These are phyloP conservation scores for Porites evermanni DNA, from an alignment of 92 coral and sea anemone genomes.

Conservation along the genomic window DNA sequence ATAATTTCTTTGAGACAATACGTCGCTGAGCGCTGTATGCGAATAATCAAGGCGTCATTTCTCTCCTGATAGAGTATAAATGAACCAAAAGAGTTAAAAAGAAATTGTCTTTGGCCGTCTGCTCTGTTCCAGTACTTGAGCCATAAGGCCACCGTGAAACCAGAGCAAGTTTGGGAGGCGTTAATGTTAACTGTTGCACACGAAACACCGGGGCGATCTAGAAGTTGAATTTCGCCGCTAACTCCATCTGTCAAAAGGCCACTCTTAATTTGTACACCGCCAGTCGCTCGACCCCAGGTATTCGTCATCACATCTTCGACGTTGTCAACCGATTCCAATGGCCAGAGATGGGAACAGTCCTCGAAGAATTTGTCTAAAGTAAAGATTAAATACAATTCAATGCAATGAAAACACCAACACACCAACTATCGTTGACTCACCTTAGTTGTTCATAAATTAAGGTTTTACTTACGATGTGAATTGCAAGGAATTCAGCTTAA, in stretches of 20 bases:
- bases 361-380: constrained; percentile 7
- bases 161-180: neutral
- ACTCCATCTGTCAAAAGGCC: constrained; percentile 36
- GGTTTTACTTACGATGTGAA: no score
- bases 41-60: neutral
- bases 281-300: constrained; percentile 17
- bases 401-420: no score
- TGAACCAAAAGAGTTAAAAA: constrained; percentile 29
- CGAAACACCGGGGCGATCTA: constrained; percentile 14
- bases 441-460: no score
- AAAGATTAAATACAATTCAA: neutral
- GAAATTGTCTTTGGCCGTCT: constrained; percentile 6
- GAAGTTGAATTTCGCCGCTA: constrained; percentile 7
- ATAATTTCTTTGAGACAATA: constrained; percentile 24
- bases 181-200: neutral
- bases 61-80: constrained; percentile 13
- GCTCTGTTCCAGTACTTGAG: constrained; percentile 1
- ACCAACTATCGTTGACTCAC: no score
- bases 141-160: constrained; percentile 24
- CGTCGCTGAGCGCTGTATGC: neutral
- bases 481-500: no score
- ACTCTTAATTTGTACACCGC: neutral
- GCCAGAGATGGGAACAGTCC: constrained; percentile 22
- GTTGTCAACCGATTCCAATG: constrained; percentile 21
- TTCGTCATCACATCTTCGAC: constrained; percentile 4